These are phyloP conservation scores for Arctopsyche grandis DNA, from an alignment of 1,140 invertebrate genomes.

Conservation along the genomic window DNA sequence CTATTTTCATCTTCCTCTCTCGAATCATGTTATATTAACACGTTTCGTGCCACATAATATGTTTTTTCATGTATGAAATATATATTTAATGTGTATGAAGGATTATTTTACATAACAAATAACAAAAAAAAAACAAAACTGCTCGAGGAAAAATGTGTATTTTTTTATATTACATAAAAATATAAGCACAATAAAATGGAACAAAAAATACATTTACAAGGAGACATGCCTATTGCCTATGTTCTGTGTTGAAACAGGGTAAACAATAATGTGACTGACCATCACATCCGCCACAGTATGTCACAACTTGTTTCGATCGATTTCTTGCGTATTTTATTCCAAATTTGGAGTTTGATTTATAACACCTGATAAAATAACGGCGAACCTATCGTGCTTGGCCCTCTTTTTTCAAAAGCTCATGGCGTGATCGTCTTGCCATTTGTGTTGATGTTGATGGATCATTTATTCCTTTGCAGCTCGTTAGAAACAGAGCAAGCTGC, in stretches of 20 bases:
- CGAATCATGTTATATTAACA: too few relatives aligned
- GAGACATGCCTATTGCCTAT: background rate
- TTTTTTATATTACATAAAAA: constrained; percentile 22
- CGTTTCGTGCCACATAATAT: too few relatives aligned
- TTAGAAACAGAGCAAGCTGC: constrained; percentile 11
- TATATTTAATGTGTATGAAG: too few relatives aligned
- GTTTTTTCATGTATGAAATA: too few relatives aligned
- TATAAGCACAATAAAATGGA: constrained; percentile 9
- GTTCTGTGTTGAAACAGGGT: constrained; percentile 32
- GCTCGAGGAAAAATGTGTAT: background rate
- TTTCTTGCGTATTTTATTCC: constrained; percentile 29
- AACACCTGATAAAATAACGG: constrained; percentile 25
- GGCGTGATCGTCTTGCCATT: background rate
- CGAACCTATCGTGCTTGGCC: constrained; percentile 27
- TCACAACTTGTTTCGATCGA: constrained; percentile 15
- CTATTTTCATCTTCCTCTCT: too few relatives aligned
- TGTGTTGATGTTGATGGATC: constrained; percentile 17
- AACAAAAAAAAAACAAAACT: too few relatives aligned
- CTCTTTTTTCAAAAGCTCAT: constrained; percentile 38
- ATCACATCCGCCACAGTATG: constrained; percentile 32
- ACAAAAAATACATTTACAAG: background rate
- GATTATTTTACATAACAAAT: constrained; percentile 11
- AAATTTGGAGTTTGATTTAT: constrained; percentile 25
- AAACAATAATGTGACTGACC: constrained; percentile 22
- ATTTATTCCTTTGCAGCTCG: constrained; percentile 13